Base-by-base conservation (phyloP, 2,888 invertebrate genomes). In the Hyalella azteca region DNA sequence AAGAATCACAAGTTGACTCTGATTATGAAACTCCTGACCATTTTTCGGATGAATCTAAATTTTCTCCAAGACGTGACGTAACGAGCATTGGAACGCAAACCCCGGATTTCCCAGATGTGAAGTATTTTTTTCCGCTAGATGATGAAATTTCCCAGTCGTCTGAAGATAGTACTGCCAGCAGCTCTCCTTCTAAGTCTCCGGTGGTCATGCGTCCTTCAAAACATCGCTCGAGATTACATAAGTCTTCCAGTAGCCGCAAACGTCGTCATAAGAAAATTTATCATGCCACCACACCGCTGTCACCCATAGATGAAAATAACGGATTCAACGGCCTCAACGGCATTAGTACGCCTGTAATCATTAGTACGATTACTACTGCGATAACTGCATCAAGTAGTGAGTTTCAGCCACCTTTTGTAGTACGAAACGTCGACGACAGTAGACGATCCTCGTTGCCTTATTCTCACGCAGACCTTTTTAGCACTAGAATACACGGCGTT, bases 1-100 rank as follows among this genome's bases (percentile, higher is more conserved):
- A 73, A 73, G 75, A 75, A 29, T 75, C 75, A n/a, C 45, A 45
- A 29, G 75, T 75, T 22, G 75, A 75, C 22, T 75, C 75, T 3
- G 75, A 75, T n/a, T 75, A 75, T 41, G 75, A 45, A 75, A 75
- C 75, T 45, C 75, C 75, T n/a, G 75, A 75, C n/a, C 75, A 75
- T 75, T 45, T 75, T n/a, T 75, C 75, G 15, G 75, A 75, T 19
- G 75, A 75, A 29, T 75, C 75, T 45, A 66, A 66, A 36, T 66
- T 66, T 36, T 66, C 66, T 66, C 75, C 75, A 1, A 22, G 75
- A 13, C 45, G 75, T 39, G 45, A 75, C 9, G 40, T 75, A 13
- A 29, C 45, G n/a, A 75, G 41, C 45, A 29, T 75, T n/a, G 75
- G 75, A 19, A 75, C 75, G 5, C 75, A 75, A 75, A 75, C 75